phyloP scores from a whole-genome alignment of 2,888 invertebrate genomes.

The Caenorhabditis panamensis region DNA sequence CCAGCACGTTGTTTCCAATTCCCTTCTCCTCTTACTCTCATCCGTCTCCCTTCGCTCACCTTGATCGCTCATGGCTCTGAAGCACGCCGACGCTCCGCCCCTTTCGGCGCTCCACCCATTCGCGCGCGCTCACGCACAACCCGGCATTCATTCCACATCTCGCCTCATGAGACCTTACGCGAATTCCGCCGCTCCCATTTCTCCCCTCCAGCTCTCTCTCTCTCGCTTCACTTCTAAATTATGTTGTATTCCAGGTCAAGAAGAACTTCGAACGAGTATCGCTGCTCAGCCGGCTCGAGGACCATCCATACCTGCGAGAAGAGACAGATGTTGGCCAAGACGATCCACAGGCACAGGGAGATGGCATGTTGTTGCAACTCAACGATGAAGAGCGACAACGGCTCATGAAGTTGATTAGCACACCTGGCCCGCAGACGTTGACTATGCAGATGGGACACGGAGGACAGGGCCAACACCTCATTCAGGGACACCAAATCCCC shows the following conservation, averaged over 20 bases:
- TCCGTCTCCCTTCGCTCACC: conserved; percentile 21
- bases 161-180: conserved; percentile 15
- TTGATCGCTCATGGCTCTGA: conserved; percentile 38
- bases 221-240: neutral
- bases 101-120: conserved; percentile 31
- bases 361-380: conserved; percentile 29
- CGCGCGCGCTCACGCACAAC: conserved; percentile 46
- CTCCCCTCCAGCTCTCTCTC: neutral
- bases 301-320: conserved; percentile 60
- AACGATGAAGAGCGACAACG: conserved; percentile 56
- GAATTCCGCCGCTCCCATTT: neutral
- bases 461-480: conserved; percentile 32
- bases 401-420: conserved; percentile 46
- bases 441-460: conserved; percentile 22
- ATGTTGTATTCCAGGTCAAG: conserved; percentile 45
- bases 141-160: conserved; percentile 13
- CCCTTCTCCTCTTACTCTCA: neutral
- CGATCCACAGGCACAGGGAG: conserved; percentile 10
- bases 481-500: conserved; percentile 52
- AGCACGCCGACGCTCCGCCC: conserved; percentile 27
- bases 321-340: conserved; percentile 43
- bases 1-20: neutral
- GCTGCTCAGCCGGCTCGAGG: conserved; percentile 54
- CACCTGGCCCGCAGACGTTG: conserved; percentile 27
- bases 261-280: conserved; percentile 56